phyloP scores from a whole-genome alignment of 2,113 vertebrate species.

The Macquaria ambigua region DNA sequence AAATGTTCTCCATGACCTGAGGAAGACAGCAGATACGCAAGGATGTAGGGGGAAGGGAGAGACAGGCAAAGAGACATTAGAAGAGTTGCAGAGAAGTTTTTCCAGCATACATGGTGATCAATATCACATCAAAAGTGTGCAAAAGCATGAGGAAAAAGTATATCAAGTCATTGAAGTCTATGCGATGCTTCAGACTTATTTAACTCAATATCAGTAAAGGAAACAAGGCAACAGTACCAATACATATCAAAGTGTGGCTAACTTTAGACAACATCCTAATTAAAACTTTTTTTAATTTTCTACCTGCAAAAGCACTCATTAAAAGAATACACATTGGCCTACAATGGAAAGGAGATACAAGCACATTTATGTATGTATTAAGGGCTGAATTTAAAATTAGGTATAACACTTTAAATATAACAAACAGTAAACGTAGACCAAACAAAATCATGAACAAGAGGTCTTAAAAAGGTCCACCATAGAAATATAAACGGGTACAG shows the following conservation, averaged over 20 bases:
- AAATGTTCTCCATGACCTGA: conserved; percentile 81
- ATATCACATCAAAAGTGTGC: not conserved
- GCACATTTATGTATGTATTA: not conserved
- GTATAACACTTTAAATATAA: not conserved
- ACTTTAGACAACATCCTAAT: not conserved
- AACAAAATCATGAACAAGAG: not conserved
- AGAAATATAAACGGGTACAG: not conserved
- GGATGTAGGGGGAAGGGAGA: not conserved
- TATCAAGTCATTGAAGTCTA: not conserved
- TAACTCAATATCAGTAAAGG: not conserved
- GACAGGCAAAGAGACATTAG: conserved; percentile 1
- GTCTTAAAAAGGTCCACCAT: not conserved
- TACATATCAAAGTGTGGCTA: not conserved
- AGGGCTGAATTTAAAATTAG: not conserved
- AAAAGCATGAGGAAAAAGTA: not conserved
- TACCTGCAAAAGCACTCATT: not conserved
- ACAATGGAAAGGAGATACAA: not conserved
- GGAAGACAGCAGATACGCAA: not conserved
- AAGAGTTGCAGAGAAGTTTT: not conserved
- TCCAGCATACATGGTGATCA: not conserved
- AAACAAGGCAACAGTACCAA: not conserved
- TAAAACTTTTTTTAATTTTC: no score
- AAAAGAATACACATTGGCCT: not conserved
- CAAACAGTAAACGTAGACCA: not conserved
- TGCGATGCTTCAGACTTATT: not conserved